phyloP scores from a whole-genome alignment of 2,113 vertebrate genomes.

The Willisornis vidua region DNA sequence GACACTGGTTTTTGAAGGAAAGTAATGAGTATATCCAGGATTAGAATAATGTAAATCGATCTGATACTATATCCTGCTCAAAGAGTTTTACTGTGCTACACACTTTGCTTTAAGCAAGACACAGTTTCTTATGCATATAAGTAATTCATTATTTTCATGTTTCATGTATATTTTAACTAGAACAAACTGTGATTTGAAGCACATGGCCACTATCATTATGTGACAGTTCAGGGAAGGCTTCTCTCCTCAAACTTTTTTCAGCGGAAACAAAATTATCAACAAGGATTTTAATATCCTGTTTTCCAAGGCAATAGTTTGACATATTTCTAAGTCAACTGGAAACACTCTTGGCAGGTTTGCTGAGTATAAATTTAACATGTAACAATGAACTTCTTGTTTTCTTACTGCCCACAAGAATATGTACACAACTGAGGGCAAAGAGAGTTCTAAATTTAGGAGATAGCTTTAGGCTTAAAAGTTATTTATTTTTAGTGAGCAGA shows the following conservation, averaged over 20 bases:
- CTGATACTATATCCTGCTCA: not conserved
- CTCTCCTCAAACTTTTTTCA: not conserved
- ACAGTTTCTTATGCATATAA: not conserved
- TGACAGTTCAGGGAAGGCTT: not conserved
- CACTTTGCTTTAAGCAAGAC: not conserved
- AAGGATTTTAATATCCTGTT: slow-evolving; percentile 2
- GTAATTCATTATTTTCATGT: not conserved
- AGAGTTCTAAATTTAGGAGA: not conserved
- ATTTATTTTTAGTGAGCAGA: not conserved
- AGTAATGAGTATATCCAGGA: not conserved
- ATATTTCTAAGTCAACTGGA: slow-evolving; percentile 28
- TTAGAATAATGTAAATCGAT: not conserved
- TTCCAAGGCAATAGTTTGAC: not conserved
- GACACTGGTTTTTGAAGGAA: not conserved
- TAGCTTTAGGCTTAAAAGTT: not conserved
- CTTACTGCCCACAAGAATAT: not conserved
- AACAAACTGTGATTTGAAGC: not conserved
- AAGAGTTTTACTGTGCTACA: not conserved
- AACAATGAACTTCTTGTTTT: not conserved
- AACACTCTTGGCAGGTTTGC: not conserved
- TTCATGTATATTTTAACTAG: not conserved
- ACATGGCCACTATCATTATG: not conserved
- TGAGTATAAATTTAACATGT: not conserved
- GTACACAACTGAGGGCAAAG: not conserved
- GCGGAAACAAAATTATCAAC: not conserved